These are phyloP conservation scores for Ommatoiulus sabulosus DNA, from an alignment of 2,888 invertebrate genomes.

Conservation along the genomic window DNA sequence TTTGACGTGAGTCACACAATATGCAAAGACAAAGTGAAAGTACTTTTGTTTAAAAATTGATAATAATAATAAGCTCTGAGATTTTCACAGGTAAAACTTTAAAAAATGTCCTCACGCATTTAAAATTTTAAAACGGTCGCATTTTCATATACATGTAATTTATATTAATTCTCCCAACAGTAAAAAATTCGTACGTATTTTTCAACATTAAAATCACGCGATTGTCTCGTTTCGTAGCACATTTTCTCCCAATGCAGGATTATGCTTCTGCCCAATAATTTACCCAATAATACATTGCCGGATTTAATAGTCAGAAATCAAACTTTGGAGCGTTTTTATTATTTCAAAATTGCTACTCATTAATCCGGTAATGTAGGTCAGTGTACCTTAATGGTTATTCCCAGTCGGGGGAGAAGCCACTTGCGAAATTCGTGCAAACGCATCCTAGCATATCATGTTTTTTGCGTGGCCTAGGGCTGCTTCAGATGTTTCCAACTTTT, in stretches of 20 bases:
- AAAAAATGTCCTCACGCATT: background rate
- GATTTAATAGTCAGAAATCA: background rate
- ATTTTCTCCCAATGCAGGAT: no score
- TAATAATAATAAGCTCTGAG: background rate
- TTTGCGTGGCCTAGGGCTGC: background rate
- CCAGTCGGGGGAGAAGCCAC: background rate
- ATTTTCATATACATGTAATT: background rate
- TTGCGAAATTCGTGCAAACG: constrained; percentile 15
- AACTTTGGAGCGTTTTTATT: background rate
- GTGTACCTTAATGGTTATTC: constrained; percentile 1
- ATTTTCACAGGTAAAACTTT: background rate
- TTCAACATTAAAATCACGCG: no score
- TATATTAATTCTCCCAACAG: no score
- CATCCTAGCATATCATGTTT: constrained; percentile 36
- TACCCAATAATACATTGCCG: background rate
- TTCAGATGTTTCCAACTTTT: background rate
- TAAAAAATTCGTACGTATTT: no score
- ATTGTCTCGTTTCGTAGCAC: no score
- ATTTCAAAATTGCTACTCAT: background rate
- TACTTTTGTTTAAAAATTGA: background rate
- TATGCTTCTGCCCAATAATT: no score
- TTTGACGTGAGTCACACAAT: background rate
- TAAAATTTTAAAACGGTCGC: no score
- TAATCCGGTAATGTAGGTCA: constrained; percentile 26
- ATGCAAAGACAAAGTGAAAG: background rate